Percentiles rank a stretch among this genome's conserved stretches.
Conservation (phyloP, 2,797 vertebrate genomes). For the Chelmon rostratus region DNA sequence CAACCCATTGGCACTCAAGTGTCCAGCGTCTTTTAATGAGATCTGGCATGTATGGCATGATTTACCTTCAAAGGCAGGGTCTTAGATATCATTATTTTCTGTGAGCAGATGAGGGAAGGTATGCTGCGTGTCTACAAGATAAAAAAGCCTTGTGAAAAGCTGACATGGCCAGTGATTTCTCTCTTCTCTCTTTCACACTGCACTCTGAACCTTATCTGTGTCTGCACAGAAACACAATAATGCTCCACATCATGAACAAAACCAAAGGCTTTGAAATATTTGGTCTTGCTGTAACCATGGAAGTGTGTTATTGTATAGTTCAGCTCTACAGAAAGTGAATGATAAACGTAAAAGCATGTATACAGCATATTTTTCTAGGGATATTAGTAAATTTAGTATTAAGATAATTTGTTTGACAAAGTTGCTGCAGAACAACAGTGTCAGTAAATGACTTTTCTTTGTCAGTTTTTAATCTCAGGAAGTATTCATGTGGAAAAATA, state of each 20-base stretch:
- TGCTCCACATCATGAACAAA: conserved; percentile 13
- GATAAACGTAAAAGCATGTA: not conserved
- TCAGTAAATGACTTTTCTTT: not conserved
- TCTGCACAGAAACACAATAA: conserved; percentile 6
- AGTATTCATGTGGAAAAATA: not conserved
- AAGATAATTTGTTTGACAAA: conserved; percentile 3
- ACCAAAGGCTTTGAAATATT: conserved; percentile 9
- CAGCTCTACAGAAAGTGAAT: conserved; percentile 5
- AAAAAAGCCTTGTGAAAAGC: conserved; percentile 10
- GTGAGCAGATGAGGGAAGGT: not conserved
- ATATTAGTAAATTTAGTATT: not conserved
- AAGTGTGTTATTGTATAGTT: not conserved
- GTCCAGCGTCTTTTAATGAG: conserved; percentile 1
- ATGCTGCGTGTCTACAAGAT: not conserved
- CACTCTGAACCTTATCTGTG: conserved; percentile 14
- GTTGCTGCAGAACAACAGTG: conserved; percentile 3
- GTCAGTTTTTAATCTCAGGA: not conserved
- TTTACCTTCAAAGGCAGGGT: conserved; percentile 44
- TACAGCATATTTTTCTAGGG: not conserved
- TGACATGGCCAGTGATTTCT: conserved; percentile 12
- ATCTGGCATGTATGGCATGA: no score
- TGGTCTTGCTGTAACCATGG: not conserved
- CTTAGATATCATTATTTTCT: not conserved
- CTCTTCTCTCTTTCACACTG: not conserved
- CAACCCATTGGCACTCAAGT: conserved; percentile 20